Conservation (phyloP, 1,140 invertebrate genomes). For the Diabrotica virgifera region DNA sequence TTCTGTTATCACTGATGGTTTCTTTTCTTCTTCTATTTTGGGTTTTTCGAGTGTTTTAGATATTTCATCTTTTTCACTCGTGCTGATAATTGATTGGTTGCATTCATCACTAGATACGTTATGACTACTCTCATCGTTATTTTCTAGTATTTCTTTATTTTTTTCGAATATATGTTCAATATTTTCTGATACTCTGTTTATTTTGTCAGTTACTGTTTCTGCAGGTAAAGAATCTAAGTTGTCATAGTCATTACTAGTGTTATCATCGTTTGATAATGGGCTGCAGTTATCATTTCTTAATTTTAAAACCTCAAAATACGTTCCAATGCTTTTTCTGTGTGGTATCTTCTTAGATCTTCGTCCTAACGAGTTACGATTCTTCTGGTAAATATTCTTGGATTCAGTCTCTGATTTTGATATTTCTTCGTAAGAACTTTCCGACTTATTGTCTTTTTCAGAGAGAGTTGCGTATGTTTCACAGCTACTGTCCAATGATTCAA, state of each 20-base stretch:
- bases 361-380: conserved; percentile 59
- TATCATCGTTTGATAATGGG: conserved; percentile 53
- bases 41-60: conserved; percentile 1
- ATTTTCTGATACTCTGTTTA: conserved; percentile 56
- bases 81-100: conserved; percentile 34
- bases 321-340: conserved; percentile 52
- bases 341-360: conserved; percentile 55
- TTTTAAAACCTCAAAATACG: conserved; percentile 53
- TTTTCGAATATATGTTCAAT: conserved; percentile 52
- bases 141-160: conserved; percentile 43
- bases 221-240: conserved; percentile 56
- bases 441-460: conserved; percentile 51
- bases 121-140: conserved; percentile 23
- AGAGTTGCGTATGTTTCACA: conserved; percentile 56
- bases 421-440: conserved; percentile 49
- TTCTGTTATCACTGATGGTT: conserved; percentile 38
- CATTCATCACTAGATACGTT: conserved; percentile 30
- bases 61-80: conserved; percentile 14
- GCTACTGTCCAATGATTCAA: conserved; percentile 56
- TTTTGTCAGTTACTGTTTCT: conserved; percentile 54
- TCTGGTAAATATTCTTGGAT: conserved; percentile 57
- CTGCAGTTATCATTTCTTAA: conserved; percentile 53
- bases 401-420: conserved; percentile 47
- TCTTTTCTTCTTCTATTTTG: conserved; percentile 15
- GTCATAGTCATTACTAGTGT: conserved; percentile 52